Conservation (phyloP, 2,797 vertebrate genomes). For the Triplophysa bombifrons region DNA sequence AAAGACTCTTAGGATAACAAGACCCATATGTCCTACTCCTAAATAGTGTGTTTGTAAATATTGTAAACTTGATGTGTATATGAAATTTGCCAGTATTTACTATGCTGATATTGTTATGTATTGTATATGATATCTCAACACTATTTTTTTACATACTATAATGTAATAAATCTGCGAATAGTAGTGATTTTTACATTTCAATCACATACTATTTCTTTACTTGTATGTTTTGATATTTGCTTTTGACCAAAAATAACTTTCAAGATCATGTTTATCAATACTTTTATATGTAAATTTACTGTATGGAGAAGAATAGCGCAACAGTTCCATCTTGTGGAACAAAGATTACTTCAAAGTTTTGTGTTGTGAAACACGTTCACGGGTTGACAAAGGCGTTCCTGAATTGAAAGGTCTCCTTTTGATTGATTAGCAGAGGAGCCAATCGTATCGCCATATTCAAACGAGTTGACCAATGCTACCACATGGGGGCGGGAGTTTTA, state of each 20-base stretch:
- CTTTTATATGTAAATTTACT: too few relatives aligned
- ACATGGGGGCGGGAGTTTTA: constrained; percentile 55
- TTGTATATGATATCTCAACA: background rate
- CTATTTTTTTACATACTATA: background rate
- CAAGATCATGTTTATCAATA: too few relatives aligned
- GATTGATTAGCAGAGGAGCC: constrained; percentile 40
- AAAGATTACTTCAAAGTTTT: background rate
- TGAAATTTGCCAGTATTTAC: background rate
- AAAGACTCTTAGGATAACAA: background rate
- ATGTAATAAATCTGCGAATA: constrained; percentile 11
- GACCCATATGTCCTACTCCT: background rate
- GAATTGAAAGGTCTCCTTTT: background rate
- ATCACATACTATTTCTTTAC: too few relatives aligned
- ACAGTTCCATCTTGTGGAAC: constrained; percentile 19
- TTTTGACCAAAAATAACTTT: too few relatives aligned
- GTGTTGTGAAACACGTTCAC: background rate
- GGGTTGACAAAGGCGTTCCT: constrained; percentile 18
- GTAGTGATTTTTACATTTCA: too few relatives aligned
- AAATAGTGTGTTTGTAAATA: background rate
- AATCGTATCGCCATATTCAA: constrained; percentile 15
- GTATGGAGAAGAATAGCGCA: background rate
- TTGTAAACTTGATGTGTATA: background rate
- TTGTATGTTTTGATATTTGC: too few relatives aligned
- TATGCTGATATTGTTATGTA: background rate
- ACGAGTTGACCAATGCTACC: constrained; percentile 48